phyloP scores from a whole-genome alignment of 1,140 invertebrate species.

The Sitobion miscanthi region DNA sequence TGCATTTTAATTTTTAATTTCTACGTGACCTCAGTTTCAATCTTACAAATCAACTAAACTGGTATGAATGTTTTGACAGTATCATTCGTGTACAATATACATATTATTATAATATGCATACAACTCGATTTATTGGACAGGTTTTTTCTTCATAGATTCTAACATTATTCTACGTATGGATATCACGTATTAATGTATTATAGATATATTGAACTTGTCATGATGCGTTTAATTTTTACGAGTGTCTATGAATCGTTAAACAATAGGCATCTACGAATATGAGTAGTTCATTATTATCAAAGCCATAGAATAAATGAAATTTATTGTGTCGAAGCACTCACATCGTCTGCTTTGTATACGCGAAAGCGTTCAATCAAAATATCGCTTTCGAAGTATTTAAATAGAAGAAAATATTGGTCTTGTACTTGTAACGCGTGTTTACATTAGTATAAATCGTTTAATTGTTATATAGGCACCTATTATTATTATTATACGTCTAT shows the following conservation, averaged over 20 bases:
- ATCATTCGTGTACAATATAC: neutral
- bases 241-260: constrained; percentile 9
- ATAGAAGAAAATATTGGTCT: neutral
- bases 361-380: constrained; percentile 36
- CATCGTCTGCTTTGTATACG: neutral
- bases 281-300: neutral
- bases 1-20: constrained; percentile 25
- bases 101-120: neutral
- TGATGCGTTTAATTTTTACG: constrained; percentile 10
- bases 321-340: neutral
- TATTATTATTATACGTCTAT: neutral
- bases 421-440: neutral
- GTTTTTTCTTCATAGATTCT: neutral
- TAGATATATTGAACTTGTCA: constrained; percentile 24
- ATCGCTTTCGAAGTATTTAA: neutral
- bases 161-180: neutral
- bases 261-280: neutral
- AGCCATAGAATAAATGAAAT: neutral
- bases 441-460: neutral
- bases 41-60: constrained; percentile 13
- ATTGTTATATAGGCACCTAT: neutral
- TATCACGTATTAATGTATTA: neutral
- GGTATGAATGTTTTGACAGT: constrained; percentile 41
- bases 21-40: constrained; percentile 8
- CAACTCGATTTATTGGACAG: constrained; percentile 41